These are phyloP conservation scores for Etheostoma spectabile DNA, from an alignment of 2,113 vertebrate genomes.

Conservation along the genomic window DNA sequence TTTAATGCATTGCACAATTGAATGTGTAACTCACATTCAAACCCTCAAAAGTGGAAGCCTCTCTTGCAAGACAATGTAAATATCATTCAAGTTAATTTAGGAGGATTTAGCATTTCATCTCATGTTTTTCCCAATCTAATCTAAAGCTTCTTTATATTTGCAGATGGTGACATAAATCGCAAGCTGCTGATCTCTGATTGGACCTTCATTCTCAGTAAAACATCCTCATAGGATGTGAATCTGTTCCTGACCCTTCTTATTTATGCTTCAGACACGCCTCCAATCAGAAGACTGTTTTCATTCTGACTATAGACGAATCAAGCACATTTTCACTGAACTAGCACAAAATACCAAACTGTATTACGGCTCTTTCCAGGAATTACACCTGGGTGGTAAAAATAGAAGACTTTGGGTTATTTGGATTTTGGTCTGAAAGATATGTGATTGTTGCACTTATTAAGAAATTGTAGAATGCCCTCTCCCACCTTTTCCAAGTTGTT, in stretches of 20 bases:
- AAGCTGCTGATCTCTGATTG: constrained; percentile 47
- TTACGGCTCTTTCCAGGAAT: constrained; percentile 4
- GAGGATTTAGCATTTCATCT: constrained; percentile 17
- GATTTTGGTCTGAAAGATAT: constrained; percentile 21
- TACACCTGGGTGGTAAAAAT: not conserved
- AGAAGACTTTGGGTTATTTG: not conserved
- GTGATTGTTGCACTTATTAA: constrained; percentile 22
- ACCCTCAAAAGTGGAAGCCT: not conserved
- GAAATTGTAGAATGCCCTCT: not conserved
- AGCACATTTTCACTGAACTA: constrained; percentile 24
- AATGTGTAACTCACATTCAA: not conserved
- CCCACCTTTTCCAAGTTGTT: not conserved
- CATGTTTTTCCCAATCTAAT: constrained; percentile 25
- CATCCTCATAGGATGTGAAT: constrained; percentile 38
- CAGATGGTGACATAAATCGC: constrained; percentile 76
- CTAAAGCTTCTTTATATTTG: constrained; percentile 52
- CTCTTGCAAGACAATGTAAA: constrained; percentile 9
- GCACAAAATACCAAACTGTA: constrained; percentile 38
- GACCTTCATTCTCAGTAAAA: constrained; percentile 46
- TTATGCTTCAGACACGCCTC: constrained; percentile 21
- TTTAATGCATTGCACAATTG: not conserved
- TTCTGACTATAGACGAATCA: constrained; percentile 12
- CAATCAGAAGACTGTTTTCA: constrained; percentile 33
- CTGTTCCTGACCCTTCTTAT: constrained; percentile 11
- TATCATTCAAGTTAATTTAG: not conserved